These are phyloP conservation scores for Sinopyrophorus schimmeli DNA, from an alignment of 2,888 invertebrate genomes.

Conservation along the genomic window DNA sequence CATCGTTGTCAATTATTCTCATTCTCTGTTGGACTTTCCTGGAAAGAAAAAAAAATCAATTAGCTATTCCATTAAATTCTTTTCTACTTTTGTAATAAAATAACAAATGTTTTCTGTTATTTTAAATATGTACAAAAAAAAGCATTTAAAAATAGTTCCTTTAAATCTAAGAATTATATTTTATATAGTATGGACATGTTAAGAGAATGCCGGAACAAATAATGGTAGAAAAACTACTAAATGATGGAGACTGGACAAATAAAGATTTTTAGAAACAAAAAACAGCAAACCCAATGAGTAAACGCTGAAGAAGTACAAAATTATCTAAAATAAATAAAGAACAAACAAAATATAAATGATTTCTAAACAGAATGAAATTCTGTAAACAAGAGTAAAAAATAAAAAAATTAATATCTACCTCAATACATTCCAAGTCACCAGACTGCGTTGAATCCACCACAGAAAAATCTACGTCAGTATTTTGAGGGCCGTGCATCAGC, in stretches of 20 bases:
- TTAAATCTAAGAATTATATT: too few species aligned
- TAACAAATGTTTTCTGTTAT: too few species aligned
- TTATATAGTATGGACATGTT: too few species aligned
- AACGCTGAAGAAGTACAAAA: too few species aligned
- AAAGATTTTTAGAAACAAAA: not conserved
- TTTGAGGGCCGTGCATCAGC: constrained; percentile 52
- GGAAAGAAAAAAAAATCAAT: constrained; percentile 28
- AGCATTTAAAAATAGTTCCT: too few species aligned
- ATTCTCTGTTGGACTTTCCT: constrained; percentile 46
- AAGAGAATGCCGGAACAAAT: too few species aligned
- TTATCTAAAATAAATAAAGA: too few species aligned
- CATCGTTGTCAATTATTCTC: constrained; percentile 33
- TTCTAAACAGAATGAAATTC: too few species aligned
- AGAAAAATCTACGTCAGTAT: constrained; percentile 37
- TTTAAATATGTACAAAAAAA: too few species aligned
- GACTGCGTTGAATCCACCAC: constrained; percentile 39
- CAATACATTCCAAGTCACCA: constrained; percentile 47
- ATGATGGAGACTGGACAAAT: too few species aligned
- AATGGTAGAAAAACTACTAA: too few species aligned
- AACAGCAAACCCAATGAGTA: not conserved
- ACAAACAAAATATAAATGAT: too few species aligned
- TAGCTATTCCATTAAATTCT: constrained; percentile 8
- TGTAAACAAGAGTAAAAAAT: constrained; percentile 5
- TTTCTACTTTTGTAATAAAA: constrained; percentile 1
- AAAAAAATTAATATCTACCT: constrained; percentile 37